Conservation (phyloP, 2,888 invertebrate genomes). For the Clunio marinus region DNA sequence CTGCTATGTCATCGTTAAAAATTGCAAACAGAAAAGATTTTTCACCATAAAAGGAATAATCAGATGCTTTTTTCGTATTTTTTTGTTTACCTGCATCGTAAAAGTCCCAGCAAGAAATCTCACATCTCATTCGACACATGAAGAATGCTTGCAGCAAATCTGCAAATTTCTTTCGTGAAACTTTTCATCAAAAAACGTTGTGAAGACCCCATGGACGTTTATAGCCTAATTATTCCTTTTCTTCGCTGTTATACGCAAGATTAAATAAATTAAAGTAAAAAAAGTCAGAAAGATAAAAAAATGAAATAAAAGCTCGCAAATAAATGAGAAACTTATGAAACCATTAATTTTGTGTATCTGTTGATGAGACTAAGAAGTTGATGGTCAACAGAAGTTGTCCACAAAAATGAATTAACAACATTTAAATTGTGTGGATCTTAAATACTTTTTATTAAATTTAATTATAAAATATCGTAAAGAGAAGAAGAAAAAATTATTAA, state of each 20-base stretch:
- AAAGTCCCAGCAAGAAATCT: neutral
- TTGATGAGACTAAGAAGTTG: neutral
- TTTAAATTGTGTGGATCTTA: too few species aligned
- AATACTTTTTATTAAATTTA: too few species aligned
- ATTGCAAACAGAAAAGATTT: neutral
- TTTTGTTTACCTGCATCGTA: neutral
- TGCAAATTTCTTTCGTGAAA: too few species aligned
- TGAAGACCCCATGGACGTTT: neutral
- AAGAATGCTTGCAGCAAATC: too few species aligned
- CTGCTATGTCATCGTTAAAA: neutral
- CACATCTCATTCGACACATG: too few species aligned
- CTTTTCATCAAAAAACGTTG: neutral
- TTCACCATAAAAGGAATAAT: neutral
- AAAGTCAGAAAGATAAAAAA: too few species aligned
- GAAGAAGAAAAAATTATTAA: too few species aligned
- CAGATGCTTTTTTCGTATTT: too few species aligned
- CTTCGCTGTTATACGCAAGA: neutral
- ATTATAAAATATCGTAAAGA: too few species aligned
- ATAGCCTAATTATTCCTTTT: neutral
- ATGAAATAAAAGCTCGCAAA: neutral
- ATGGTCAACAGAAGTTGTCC: neutral
- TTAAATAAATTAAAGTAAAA: conserved; percentile 6
- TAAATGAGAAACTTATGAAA: neutral
- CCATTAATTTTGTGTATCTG: neutral
- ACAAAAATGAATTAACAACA: neutral